Evolutionary conservation across 1,140 invertebrate genomes (phyloP).

Genomic region (Drosophila novamexicana): DNA sequence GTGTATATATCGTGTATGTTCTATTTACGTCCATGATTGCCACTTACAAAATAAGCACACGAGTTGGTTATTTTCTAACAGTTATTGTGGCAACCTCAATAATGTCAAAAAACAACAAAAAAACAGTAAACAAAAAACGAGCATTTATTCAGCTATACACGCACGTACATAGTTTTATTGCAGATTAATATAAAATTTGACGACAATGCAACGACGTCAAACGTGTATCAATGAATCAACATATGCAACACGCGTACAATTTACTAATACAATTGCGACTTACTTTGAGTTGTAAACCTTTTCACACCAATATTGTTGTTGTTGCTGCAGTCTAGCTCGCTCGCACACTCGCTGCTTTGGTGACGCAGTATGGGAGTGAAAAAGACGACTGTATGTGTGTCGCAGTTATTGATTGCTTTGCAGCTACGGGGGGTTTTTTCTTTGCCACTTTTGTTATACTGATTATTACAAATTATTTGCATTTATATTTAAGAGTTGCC

Average conservation of each 20-base stretch:
- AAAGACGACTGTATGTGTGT: slow-evolving; percentile 64
- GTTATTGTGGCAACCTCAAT: neutral
- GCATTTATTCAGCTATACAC: slow-evolving; percentile 41
- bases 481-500: slow-evolving; percentile 64
- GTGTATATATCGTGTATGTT: slow-evolving; percentile 28
- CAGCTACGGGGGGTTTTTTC: slow-evolving; percentile 63
- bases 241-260: slow-evolving; percentile 19
- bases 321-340: slow-evolving; percentile 48
- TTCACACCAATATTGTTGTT: slow-evolving; percentile 63
- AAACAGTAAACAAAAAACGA: slow-evolving; percentile 29
- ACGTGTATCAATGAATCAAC: slow-evolving; percentile 46
- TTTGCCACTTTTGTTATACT: slow-evolving; percentile 71
- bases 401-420: slow-evolving; percentile 73
- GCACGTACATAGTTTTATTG: slow-evolving; percentile 19
- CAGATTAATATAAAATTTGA: slow-evolving; percentile 22
- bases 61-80: neutral
- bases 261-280: slow-evolving; percentile 73
- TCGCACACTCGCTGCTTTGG: slow-evolving; percentile 37
- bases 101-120: slow-evolving; percentile 36
- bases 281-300: slow-evolving; percentile 83
- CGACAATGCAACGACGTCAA: slow-evolving; percentile 16
- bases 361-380: slow-evolving; percentile 52
- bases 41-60: neutral
- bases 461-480: slow-evolving; percentile 62
- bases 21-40: slow-evolving; percentile 51